phyloP scores from a whole-genome alignment of 2,888 invertebrate species.

The Habrosyne pyritoides region DNA sequence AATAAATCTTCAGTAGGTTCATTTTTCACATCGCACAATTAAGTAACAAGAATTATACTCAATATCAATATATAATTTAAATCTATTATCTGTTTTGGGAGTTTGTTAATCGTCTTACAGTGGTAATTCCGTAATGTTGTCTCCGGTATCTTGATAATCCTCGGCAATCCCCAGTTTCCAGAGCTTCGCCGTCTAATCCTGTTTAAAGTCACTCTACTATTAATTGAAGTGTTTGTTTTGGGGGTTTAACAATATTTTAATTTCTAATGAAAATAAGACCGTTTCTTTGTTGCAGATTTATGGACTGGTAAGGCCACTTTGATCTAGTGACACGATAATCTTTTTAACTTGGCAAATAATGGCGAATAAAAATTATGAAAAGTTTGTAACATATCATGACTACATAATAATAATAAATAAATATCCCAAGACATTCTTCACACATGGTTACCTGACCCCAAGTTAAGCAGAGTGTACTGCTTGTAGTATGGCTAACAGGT shows the following conservation, averaged over 20 bases:
- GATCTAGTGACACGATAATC: background rate
- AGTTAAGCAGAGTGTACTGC: too few species aligned
- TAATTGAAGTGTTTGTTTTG: constrained; percentile 47
- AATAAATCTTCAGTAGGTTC: too few species aligned
- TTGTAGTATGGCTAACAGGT: too few species aligned
- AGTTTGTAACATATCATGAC: too few species aligned
- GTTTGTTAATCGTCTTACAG: constrained; percentile 44
- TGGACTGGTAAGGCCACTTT: constrained; percentile 13
- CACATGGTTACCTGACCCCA: too few species aligned
- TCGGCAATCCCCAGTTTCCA: constrained; percentile 31
- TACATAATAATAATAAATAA: too few species aligned
- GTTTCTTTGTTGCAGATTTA: constrained; percentile 17
- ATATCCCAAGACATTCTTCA: too few species aligned
- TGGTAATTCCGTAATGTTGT: constrained; percentile 48
- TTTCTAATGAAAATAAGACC: constrained; percentile 19
- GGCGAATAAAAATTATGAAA: too few species aligned
- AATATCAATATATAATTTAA: constrained; percentile 32
- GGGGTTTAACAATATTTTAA: constrained; percentile 34
- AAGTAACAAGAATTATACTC: background rate
- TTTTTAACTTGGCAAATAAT: too few species aligned
- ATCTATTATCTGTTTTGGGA: constrained; percentile 24
- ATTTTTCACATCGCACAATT: background rate
- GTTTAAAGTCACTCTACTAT: constrained; percentile 49
- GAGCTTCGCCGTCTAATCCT: constrained; percentile 39
- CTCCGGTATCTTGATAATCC: constrained; percentile 42